These are phyloP conservation scores for Ceratina australensis DNA, from an alignment of 1,140 invertebrate species.

Conservation along the genomic window DNA sequence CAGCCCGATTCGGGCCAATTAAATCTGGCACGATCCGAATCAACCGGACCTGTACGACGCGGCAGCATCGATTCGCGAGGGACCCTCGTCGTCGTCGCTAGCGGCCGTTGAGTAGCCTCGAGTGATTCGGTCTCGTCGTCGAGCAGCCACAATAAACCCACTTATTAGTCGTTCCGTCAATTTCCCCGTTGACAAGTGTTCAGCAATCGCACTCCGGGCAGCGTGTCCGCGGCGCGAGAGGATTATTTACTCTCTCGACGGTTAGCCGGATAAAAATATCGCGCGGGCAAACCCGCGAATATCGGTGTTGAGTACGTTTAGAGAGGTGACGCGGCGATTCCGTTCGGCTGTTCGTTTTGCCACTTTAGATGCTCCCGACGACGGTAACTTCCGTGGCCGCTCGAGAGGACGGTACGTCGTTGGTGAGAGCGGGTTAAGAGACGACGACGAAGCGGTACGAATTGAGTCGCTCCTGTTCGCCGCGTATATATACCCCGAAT, in stretches of 20 bases:
- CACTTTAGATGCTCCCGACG: slow-evolving; percentile 10
- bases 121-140: too few relatives aligned
- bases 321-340: slow-evolving; percentile 12
- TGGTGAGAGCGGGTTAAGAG: neutral
- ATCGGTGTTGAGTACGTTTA: slow-evolving; percentile 28
- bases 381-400: slow-evolving; percentile 25
- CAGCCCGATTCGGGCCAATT: slow-evolving; percentile 55
- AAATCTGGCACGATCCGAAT: slow-evolving; percentile 52
- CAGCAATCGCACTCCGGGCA: too few relatives aligned
- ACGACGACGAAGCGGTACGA: slow-evolving; percentile 39
- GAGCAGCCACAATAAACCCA: neutral
- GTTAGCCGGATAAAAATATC: slow-evolving; percentile 26
- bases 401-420: neutral
- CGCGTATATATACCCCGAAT: slow-evolving; percentile 59
- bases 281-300: slow-evolving; percentile 2
- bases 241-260: neutral
- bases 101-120: too few relatives aligned
- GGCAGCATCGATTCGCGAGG: too few relatives aligned
- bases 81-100: slow-evolving; percentile 5
- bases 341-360: neutral
- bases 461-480: slow-evolving; percentile 70
- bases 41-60: slow-evolving; percentile 27
- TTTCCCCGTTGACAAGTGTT: too few relatives aligned
- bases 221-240: too few relatives aligned
- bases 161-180: too few relatives aligned